Evolutionary conservation across 37 sponge, comb jelly and placozoan species (phyloP).

Genomic region (Corticium candelabrum): DNA sequence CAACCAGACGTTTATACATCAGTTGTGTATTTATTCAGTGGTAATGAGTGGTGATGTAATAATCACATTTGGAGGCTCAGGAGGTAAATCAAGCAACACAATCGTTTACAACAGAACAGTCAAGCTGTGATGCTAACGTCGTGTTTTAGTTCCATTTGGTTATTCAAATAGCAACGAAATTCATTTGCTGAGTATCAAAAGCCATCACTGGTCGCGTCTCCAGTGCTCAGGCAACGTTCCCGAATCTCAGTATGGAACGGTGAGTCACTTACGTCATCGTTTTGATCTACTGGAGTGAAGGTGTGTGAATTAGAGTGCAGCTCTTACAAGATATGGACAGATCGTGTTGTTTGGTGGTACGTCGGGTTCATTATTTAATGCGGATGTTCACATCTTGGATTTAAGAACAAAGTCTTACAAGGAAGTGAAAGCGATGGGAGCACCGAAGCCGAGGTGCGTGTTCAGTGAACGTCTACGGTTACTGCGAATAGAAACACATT

Average conservation of each 20-base stretch:
- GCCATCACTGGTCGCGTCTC: not conserved
- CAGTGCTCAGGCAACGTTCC: not conserved
- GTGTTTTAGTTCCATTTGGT: not conserved
- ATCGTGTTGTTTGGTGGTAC: not conserved
- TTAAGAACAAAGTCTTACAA: not conserved
- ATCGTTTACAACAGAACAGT: no score
- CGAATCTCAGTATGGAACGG: not conserved
- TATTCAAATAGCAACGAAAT: not conserved
- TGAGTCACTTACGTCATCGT: no score
- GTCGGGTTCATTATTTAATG: not conserved
- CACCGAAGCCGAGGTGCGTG: not conserved
- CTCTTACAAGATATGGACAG: not conserved
- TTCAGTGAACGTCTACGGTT: not conserved
- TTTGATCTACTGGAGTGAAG: not conserved
- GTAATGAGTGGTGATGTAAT: not conserved
- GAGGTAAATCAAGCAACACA: no score
- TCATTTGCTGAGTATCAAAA: not conserved
- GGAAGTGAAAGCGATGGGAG: no score
- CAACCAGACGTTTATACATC: no score
- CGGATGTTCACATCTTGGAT: not conserved
- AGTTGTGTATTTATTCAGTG: no score
- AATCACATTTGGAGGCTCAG: not conserved
- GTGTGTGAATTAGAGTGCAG: not conserved
- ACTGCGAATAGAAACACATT: not conserved
- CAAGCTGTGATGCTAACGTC: not conserved